phyloP scores from a whole-genome alignment of 64 coral and sea anemone genomes.

The Actinia equina region DNA sequence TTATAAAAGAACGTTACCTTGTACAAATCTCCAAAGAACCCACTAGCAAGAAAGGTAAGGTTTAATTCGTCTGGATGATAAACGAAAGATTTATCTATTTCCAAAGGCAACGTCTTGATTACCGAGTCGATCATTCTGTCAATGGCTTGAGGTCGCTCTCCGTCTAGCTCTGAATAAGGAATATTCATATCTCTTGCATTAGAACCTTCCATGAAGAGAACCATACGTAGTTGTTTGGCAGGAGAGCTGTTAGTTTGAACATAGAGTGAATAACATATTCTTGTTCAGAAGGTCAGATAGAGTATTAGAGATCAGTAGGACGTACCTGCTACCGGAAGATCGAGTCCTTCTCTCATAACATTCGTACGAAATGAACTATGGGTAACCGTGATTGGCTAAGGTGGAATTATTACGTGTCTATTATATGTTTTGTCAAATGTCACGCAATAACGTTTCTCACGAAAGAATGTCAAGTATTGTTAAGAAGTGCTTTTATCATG shows the following conservation, averaged over 20 bases:
- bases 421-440: background rate
- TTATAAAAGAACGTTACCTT: slow-evolving; percentile 37
- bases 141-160: background rate
- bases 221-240: slow-evolving; percentile 64
- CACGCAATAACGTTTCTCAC: background rate
- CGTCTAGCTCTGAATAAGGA: background rate
- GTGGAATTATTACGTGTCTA: background rate
- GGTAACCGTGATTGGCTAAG: slow-evolving; percentile 24
- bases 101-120: slow-evolving; percentile 51
- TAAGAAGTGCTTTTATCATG: background rate
- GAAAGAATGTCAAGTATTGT: background rate
- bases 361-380: slow-evolving; percentile 7
- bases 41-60: slow-evolving; percentile 43
- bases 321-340: slow-evolving; percentile 17
- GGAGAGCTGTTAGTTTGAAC: background rate
- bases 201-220: slow-evolving; percentile 73
- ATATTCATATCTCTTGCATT: slow-evolving; percentile 46
- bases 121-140: slow-evolving; percentile 3
- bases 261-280: background rate
- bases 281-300: background rate
- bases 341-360: slow-evolving; percentile 17
- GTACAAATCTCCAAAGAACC: slow-evolving; percentile 83
- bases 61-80: slow-evolving; percentile 71
- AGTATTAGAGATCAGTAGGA: background rate
- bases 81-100: slow-evolving; percentile 49